These are phyloP conservation scores for Chymomyza amoena DNA, from an alignment of 2,888 invertebrate genomes.

Conservation along the genomic window DNA sequence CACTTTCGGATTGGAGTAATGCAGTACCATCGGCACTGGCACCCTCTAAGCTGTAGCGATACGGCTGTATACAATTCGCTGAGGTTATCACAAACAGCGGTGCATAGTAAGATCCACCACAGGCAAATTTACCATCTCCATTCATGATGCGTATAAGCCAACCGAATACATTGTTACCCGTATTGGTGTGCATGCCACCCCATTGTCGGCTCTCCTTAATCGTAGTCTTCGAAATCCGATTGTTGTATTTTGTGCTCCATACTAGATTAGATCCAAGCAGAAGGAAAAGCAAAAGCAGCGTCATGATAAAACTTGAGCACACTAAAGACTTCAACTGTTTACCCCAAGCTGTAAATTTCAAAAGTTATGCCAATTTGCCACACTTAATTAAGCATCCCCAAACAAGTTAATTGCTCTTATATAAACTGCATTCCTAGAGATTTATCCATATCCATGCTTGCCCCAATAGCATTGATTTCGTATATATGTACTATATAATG, in stretches of 20 bases:
- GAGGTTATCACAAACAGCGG: constrained; percentile 2
- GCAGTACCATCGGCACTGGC: constrained; percentile 23
- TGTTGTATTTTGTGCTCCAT: not conserved
- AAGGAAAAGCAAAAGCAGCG: not conserved
- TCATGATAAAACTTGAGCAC: not conserved
- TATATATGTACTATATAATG: too few relatives aligned
- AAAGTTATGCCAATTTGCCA: not conserved
- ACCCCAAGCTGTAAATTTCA: not conserved
- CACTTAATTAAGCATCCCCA: constrained; percentile 4
- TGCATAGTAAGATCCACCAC: constrained; percentile 3
- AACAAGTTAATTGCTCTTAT: not conserved
- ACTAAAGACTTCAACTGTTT: not conserved
- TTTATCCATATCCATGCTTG: not conserved
- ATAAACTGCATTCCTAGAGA: not conserved
- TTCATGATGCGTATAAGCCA: constrained; percentile 8
- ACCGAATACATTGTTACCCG: not conserved
- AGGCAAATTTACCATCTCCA: not conserved
- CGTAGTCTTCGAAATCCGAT: not conserved
- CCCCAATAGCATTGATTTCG: too few relatives aligned
- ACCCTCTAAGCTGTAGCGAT: not conserved
- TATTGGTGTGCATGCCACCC: not conserved
- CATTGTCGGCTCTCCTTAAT: not conserved
- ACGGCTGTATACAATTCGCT: not conserved
- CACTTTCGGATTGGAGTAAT: not conserved
- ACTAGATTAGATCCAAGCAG: not conserved